These are phyloP conservation scores for Gobio gobio DNA, from an alignment of 2,113 vertebrate genomes.

Conservation along the genomic window DNA sequence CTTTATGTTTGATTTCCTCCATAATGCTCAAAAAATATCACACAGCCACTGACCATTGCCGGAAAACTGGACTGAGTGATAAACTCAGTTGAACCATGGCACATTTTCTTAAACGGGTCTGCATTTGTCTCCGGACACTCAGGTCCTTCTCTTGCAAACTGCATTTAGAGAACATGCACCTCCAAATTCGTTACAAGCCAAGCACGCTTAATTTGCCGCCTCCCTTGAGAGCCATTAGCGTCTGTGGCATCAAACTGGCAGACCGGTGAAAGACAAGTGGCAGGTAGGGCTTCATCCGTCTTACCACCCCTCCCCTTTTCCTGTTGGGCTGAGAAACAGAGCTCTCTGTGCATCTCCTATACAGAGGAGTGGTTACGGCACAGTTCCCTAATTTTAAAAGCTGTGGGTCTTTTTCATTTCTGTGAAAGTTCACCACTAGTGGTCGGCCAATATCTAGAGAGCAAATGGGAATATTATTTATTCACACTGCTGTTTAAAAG, in stretches of 20 bases:
- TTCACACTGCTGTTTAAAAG: too few species aligned
- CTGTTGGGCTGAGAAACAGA: conserved; percentile 42
- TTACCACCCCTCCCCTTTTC: conserved; percentile 44
- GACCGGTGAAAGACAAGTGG: conserved; percentile 80
- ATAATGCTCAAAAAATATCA: conserved; percentile 22
- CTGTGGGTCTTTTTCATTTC: background rate
- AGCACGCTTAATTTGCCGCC: conserved; percentile 87
- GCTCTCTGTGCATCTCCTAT: conserved; percentile 28
- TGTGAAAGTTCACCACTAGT: background rate
- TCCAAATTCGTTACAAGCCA: conserved; percentile 91
- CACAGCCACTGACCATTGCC: conserved; percentile 6
- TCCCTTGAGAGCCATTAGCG: conserved; percentile 90
- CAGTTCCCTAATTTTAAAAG: background rate
- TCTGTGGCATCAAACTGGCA: conserved; percentile 86
- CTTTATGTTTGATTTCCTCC: conserved; percentile 52
- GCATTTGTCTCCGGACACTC: conserved; percentile 13
- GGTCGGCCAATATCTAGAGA: background rate
- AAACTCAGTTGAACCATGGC: background rate
- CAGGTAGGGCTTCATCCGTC: conserved; percentile 73
- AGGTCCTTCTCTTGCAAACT: conserved; percentile 34
- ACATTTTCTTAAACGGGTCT: background rate
- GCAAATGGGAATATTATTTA: background rate
- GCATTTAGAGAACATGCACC: conserved; percentile 67
- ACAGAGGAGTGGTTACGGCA: background rate
- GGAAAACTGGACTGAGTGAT: background rate